Evolutionary conservation across 1,140 invertebrate genomes (phyloP), one percentile per base, ranked within the genome.

Genomic region (Neoseiulus cucumeris): DNA sequence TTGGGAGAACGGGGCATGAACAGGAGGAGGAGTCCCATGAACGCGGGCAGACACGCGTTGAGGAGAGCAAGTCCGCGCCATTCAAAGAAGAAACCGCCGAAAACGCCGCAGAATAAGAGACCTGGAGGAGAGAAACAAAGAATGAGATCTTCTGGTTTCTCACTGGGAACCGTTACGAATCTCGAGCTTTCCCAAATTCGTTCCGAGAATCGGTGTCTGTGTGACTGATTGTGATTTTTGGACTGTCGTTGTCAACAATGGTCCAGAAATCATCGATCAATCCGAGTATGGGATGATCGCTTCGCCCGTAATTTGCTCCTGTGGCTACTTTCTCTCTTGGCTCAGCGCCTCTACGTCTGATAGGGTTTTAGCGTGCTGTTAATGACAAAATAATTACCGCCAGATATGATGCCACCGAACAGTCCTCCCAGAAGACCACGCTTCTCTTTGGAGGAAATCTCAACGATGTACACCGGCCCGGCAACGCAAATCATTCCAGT

Each of bases 401-500:
- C 22, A 29, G 51, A 59, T 25, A 59, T 59, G 51, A 59, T 59
- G 25, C 51, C 51, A 29, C 51, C 51, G 51, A 59, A 59, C 14
- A 59, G 51, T 20, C 51, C 51, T 59, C 51, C 51, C 6, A 59
- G 51, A 5, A 59, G 51, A 14, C 51, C 51, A 17, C 51, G 51
- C 25, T 25, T 25, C 33, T 17, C 14, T 17, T 59, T 25, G 17
- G 51, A 59, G 17, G 51, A n/a, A 6, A 59, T 33, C 9, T 59
- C 51, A 14, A 59, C 51, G 22, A 59, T 59, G 51, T 59, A 59
- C 14, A 59, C 22, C 2, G 51, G 51, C 22, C 51, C 51, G 22
- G 51, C 51, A 25, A 59, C 51, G 22, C 51, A 59, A 59, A 59
- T 59, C 51, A 59, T 59, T 18, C 51, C 51, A 59, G 51, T 59